Conservation (phyloP, 2,888 invertebrate species). For the Eudasyphora cyanicolor region DNA sequence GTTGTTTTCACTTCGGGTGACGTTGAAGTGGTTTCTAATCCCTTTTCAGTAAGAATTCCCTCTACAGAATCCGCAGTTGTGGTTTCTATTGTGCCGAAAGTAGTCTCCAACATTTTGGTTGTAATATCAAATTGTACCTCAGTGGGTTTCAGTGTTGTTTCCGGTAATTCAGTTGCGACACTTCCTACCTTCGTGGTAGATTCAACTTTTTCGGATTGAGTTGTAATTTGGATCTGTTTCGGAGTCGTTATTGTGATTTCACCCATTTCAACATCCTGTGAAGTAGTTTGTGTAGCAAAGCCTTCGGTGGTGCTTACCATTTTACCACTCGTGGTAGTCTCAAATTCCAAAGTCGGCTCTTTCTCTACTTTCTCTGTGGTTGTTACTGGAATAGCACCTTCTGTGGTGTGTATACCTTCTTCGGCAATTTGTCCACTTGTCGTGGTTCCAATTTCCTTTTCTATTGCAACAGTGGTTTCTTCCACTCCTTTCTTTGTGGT, state of each 20-base stretch:
- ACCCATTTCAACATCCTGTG: background rate
- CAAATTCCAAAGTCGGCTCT: background rate
- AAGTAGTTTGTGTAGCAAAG: background rate
- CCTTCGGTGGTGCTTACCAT: background rate
- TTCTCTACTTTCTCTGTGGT: background rate
- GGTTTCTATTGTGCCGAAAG: too few relatives aligned
- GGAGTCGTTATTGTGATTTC: background rate
- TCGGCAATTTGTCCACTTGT: background rate
- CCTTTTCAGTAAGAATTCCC: background rate
- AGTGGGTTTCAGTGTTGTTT: too few relatives aligned
- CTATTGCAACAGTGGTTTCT: too few relatives aligned
- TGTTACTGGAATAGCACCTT: background rate
- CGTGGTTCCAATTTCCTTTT: background rate
- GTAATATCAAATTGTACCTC: too few relatives aligned
- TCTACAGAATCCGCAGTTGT: background rate
- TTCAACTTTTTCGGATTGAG: background rate
- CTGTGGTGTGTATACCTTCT: background rate
- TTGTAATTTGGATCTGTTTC: background rate
- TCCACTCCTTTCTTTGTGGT: background rate
- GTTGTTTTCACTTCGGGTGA: background rate
- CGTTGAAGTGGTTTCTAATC: background rate
- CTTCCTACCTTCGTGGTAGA: too few relatives aligned
- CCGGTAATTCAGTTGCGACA: too few relatives aligned
- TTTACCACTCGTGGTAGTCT: background rate
- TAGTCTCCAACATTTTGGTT: too few relatives aligned